Base-by-base conservation (phyloP, 2,888 invertebrate species). In the Lysandra bellargus region DNA sequence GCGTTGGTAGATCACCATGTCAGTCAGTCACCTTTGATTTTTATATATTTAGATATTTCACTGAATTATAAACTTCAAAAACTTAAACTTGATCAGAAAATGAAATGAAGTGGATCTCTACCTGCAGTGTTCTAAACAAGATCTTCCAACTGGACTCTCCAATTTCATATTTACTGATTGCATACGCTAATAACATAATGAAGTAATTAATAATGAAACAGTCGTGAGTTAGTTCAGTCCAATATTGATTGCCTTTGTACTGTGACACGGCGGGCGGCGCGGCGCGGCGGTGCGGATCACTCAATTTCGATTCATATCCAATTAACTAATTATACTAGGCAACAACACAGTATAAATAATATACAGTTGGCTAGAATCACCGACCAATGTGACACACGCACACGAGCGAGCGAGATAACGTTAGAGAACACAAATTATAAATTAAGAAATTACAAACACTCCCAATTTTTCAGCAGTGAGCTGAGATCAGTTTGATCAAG, bases 211-310 rank as follows among this genome's bases (percentile, higher is more conserved):
- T 69, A 37, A 69, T 69, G 37, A 14, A 33, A 23, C 64, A 23
- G 23, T 64, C 64, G 14, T 64, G 23, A 64, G 64, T 33, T 69
- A 69, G 69, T 69, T 69, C 69, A 69, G 17, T 69, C 33, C 37
- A 37, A 6, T 69, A 69, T 69, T 17, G 69, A 69, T 69, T 37
- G 69, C 69, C 69, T 69, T 69, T 69, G 69, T 69, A 69, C 69
- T 69, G 33, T 69, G 69, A 69, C 69, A 17, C 57, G 57, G 1
- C 57, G 4, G 57, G 17, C 17, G 57, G 53, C 53, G 53, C 33
- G 33, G 33, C 37, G 53, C 53, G 69, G 69, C 69, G 14, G 69
- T 69, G 33, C 33, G 69, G 33, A 69, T 69, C 69, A 69, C 69
- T 69, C 69, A 69, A 14, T 69, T 69, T 37, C 69, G 69, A 69